These are phyloP conservation scores for Probaryconus sp. DNA, from an alignment of 1,140 invertebrate species.

Conservation along the genomic window DNA sequence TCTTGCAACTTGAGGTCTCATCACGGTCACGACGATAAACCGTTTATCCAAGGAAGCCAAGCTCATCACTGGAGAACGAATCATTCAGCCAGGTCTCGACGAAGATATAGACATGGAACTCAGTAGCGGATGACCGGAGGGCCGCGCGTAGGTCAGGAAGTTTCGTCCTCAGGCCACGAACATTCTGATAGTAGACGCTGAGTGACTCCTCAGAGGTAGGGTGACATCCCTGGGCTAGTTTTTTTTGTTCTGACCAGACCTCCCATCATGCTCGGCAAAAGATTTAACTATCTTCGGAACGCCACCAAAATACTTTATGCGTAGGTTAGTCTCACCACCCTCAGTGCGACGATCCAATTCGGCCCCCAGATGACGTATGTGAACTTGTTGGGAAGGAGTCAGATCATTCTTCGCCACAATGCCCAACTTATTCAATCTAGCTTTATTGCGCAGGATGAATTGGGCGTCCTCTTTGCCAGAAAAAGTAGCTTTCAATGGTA, in stretches of 20 bases:
- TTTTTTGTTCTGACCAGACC: too few relatives aligned
- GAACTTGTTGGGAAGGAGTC: neutral
- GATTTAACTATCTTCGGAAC: neutral
- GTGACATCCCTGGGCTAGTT: too few relatives aligned
- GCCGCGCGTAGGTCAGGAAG: too few relatives aligned
- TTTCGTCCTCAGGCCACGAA: too few relatives aligned
- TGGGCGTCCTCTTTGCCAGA: neutral
- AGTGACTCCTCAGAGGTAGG: too few relatives aligned
- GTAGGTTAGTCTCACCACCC: neutral
- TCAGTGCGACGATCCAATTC: neutral
- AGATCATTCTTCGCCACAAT: neutral
- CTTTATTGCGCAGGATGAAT: neutral
- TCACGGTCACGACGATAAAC: too few relatives aligned
- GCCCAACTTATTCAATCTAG: neutral
- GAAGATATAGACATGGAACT: neutral
- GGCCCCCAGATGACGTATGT: neutral
- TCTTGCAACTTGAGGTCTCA: too few relatives aligned
- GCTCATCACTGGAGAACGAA: neutral
- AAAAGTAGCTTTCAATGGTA: conserved; percentile 2
- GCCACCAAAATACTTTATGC: neutral
- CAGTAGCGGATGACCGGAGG: neutral
- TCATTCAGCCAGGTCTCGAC: conserved; percentile 8
- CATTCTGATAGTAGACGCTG: too few relatives aligned
- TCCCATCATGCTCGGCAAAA: too few relatives aligned
- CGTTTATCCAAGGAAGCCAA: neutral